Conservation (phyloP, 2,888 invertebrate species). For the Drosophila fulvimacula region DNA sequence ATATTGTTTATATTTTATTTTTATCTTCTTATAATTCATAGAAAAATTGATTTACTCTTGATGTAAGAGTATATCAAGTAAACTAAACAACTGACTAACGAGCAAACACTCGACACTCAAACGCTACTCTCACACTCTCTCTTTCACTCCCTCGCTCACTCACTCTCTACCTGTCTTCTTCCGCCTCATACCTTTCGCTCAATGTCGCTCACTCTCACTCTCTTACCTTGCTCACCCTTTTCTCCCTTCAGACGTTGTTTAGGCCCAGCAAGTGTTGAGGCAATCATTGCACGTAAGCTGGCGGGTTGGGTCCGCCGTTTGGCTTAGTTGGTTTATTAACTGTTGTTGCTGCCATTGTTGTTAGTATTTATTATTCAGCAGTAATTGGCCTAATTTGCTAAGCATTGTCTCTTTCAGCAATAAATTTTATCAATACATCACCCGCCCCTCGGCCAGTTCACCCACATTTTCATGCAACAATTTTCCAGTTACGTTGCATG, state of each 20-base stretch:
- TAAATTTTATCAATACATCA: constrained; percentile 41
- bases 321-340: constrained; percentile 41
- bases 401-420: constrained; percentile 52
- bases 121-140: constrained; percentile 5
- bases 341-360: constrained; percentile 23
- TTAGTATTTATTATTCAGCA: constrained; percentile 67
- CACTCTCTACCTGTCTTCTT: background rate
- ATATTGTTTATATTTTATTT: background rate
- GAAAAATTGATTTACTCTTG: background rate
- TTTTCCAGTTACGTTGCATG: constrained; percentile 38
- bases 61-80: constrained; percentile 20
- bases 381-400: constrained; percentile 73
- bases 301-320: constrained; percentile 26
- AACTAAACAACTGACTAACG: constrained; percentile 49
- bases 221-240: background rate
- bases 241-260: constrained; percentile 1
- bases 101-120: constrained; percentile 41
- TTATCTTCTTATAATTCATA: background rate
- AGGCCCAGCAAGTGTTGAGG: constrained; percentile 34
- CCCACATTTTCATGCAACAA: constrained; percentile 20
- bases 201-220: constrained; percentile 9
- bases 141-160: background rate
- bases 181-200: background rate
- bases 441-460: background rate
- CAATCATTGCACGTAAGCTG: constrained; percentile 54